These are phyloP conservation scores for Burhinus oedicnemus DNA, from an alignment of 2,113 vertebrate genomes.

Conservation along the genomic window DNA sequence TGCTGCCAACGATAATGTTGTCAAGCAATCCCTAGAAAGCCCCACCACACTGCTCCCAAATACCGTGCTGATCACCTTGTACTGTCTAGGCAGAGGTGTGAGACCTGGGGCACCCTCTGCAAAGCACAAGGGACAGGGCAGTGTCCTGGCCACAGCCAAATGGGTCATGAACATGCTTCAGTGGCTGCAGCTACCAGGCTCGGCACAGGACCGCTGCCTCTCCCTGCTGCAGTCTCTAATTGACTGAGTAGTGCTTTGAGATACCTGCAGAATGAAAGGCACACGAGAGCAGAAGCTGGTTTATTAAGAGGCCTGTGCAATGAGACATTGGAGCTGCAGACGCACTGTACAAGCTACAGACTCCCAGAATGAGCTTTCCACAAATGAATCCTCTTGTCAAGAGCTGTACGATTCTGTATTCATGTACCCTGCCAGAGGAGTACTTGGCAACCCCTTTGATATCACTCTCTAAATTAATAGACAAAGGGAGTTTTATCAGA, in stretches of 20 bases:
- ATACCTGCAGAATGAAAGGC: conserved; percentile 36
- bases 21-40: background rate
- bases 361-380: conserved; percentile 52
- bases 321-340: conserved; percentile 28
- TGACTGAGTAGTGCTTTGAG: conserved; percentile 2
- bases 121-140: background rate
- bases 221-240: background rate
- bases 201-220: background rate
- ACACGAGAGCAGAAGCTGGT: background rate
- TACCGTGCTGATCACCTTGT: background rate
- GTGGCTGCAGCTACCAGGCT: background rate
- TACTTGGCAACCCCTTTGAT: conserved; percentile 67
- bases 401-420: conserved; percentile 17
- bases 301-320: conserved; percentile 52
- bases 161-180: fast-evolving
- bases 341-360: conserved; percentile 21
- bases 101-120: background rate
- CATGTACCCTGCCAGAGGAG: conserved; percentile 55
- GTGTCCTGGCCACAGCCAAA: background rate
- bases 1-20: background rate
- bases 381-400: conserved; percentile 65
- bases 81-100: background rate
- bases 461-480: conserved; percentile 62
- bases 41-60: fast-evolving
- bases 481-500: conserved; percentile 61